phyloP scores from a whole-genome alignment of 2,113 vertebrate species.

The Aplodontia rufa region DNA sequence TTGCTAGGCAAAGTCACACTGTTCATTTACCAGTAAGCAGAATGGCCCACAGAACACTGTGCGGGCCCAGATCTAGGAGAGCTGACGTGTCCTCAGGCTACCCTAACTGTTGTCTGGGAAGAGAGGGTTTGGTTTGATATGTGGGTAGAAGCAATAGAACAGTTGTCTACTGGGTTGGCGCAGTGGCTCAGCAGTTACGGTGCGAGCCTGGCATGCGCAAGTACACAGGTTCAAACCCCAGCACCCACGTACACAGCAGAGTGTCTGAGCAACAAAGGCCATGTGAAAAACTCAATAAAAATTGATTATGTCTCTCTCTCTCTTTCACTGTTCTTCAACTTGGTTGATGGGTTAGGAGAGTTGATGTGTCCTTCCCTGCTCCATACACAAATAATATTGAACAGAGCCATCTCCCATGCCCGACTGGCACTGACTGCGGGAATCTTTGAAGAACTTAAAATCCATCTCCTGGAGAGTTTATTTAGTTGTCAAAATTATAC shows the following conservation, averaged over 20 bases:
- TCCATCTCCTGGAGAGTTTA: not conserved
- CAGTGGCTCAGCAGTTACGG: no score
- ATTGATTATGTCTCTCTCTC: no score
- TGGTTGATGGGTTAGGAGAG: not conserved
- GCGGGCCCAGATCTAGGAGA: not conserved
- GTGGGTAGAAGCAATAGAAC: not conserved
- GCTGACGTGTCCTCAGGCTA: not conserved
- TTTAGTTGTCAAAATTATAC: not conserved
- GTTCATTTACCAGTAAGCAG: not conserved
- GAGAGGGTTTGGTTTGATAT: not conserved
- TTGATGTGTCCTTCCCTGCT: not conserved
- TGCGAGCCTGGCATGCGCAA: no score
- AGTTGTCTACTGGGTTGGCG: not conserved
- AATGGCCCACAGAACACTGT: not conserved
- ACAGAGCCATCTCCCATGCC: not conserved
- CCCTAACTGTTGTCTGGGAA: not conserved
- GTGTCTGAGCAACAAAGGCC: no score
- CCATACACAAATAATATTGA: not conserved
- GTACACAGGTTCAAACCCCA: no score
- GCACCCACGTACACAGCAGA: no score
- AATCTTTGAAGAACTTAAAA: conserved; percentile 15
- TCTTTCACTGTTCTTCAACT: no score
- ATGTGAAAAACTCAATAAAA: no score
- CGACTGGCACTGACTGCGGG: not conserved
- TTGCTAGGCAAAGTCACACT: conserved; percentile 47